Conservation (phyloP, 2,888 invertebrate genomes). For the Belgica antarctica region DNA sequence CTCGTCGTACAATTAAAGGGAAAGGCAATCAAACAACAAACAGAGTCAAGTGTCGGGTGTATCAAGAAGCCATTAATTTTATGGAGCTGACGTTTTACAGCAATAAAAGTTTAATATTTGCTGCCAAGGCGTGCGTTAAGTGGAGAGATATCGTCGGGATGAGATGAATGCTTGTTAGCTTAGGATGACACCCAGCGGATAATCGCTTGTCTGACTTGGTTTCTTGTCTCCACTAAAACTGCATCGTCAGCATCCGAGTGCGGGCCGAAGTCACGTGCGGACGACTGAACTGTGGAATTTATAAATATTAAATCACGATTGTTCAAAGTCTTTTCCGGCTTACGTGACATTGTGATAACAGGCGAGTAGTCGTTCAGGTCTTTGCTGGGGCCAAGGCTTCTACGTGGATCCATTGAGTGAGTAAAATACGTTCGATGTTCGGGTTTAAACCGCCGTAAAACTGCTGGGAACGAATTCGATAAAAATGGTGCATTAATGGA, state of each 20-base stretch:
- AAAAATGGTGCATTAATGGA: background rate
- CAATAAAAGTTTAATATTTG: no score
- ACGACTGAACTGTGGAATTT: conserved; percentile 22
- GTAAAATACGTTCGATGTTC: background rate
- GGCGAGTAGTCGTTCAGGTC: conserved; percentile 11
- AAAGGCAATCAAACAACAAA: no score
- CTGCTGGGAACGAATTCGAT: background rate
- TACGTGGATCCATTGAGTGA: conserved; percentile 22
- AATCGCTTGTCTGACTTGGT: background rate
- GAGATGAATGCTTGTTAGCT: no score
- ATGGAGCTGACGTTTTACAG: no score
- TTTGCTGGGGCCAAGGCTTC: background rate
- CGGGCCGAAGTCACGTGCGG: conserved; percentile 7
- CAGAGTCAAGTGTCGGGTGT: no score
- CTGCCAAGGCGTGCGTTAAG: no score
- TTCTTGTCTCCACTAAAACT: conserved; percentile 5
- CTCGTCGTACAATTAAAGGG: no score
- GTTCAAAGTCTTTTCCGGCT: background rate
- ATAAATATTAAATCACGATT: background rate
- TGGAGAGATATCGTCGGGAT: no score
- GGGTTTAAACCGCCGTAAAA: conserved; percentile 14
- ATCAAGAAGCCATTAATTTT: no score
- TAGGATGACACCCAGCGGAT: background rate
- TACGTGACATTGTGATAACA: conserved; percentile 14
- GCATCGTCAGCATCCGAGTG: background rate